phyloP scores from a whole-genome alignment of 2,888 invertebrate genomes.

The Drosophila paucipuncta region DNA sequence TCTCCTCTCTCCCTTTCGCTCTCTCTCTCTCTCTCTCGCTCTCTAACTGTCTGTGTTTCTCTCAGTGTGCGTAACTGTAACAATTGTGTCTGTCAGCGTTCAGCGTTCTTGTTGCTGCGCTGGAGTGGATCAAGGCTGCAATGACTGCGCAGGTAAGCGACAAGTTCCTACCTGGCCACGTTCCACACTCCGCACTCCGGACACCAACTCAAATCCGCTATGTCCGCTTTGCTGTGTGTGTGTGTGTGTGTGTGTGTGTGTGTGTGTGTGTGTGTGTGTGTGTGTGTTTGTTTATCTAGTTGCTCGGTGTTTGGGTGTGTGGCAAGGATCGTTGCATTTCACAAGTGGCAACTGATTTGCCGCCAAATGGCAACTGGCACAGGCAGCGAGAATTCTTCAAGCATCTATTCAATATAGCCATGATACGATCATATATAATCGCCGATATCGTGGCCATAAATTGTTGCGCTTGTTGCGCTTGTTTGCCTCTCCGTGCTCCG shows the following conservation, averaged over 20 bases:
- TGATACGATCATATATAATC: constrained; percentile 41
- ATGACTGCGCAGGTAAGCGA: constrained; percentile 59
- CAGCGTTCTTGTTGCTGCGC: constrained; percentile 6
- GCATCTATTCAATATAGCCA: constrained; percentile 29
- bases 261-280: constrained; percentile 12
- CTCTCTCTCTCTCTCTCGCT: not conserved
- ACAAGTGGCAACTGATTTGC: constrained; percentile 74
- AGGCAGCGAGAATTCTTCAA: constrained; percentile 17
- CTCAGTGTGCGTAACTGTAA: constrained; percentile 62
- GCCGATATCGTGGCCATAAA: constrained; percentile 55
- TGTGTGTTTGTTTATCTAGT: constrained; percentile 38
- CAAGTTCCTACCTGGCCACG: constrained; percentile 59
- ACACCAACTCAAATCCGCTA: constrained; percentile 10
- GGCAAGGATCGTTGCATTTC: constrained; percentile 63
- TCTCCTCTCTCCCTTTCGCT: not conserved
- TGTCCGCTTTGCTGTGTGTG: not conserved
- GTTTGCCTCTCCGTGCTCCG: constrained; percentile 31
- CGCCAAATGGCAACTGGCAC: constrained; percentile 59
- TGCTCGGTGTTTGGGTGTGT: constrained; percentile 30
- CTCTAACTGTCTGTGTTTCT: not conserved
- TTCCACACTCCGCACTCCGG: constrained; percentile 35
- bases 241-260: constrained; percentile 5
- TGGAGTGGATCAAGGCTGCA: constrained; percentile 68
- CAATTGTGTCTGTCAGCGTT: constrained; percentile 48
- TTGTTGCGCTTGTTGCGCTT: constrained; percentile 44